phyloP scores from a whole-genome alignment of 2,888 invertebrate genomes.

The Pseudanteris insignis region DNA sequence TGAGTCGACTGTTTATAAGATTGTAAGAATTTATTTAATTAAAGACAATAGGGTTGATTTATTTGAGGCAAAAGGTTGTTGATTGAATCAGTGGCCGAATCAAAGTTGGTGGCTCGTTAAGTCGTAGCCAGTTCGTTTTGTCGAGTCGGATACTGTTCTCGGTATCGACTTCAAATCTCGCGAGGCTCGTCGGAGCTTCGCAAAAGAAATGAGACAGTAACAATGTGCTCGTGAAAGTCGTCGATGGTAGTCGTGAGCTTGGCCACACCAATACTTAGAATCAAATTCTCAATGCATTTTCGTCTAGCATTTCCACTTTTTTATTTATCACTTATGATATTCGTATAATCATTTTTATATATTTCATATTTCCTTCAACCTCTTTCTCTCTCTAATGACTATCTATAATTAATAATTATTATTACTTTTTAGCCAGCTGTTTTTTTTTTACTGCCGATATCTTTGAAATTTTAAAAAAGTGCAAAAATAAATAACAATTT shows the following conservation, averaged over 20 bases:
- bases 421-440: too few species aligned
- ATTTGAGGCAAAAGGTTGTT: slow-evolving; percentile 39
- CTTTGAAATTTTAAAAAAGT: too few species aligned
- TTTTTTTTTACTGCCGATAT: too few species aligned
- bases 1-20: too few species aligned
- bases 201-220: slow-evolving; percentile 43
- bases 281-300: slow-evolving; percentile 34
- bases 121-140: slow-evolving; percentile 39
- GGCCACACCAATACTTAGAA: slow-evolving; percentile 34
- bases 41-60: slow-evolving; percentile 34
- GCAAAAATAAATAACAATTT: too few species aligned
- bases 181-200: slow-evolving; percentile 41
- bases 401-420: too few species aligned
- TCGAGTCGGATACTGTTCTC: slow-evolving; percentile 30
- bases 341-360: too few species aligned
- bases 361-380: too few species aligned
- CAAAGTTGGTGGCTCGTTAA: slow-evolving; percentile 47
- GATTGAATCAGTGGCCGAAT: slow-evolving; percentile 43
- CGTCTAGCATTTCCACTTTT: slow-evolving; percentile 33
- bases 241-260: slow-evolving; percentile 40
- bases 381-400: too few species aligned
- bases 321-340: too few species aligned
- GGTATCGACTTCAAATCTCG: slow-evolving; percentile 46
- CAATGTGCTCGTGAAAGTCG: slow-evolving; percentile 42
- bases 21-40: too few species aligned